Evolutionary conservation across 2,797 vertebrate species (phyloP).

Genomic region (Phalanger gymnotis): DNA sequence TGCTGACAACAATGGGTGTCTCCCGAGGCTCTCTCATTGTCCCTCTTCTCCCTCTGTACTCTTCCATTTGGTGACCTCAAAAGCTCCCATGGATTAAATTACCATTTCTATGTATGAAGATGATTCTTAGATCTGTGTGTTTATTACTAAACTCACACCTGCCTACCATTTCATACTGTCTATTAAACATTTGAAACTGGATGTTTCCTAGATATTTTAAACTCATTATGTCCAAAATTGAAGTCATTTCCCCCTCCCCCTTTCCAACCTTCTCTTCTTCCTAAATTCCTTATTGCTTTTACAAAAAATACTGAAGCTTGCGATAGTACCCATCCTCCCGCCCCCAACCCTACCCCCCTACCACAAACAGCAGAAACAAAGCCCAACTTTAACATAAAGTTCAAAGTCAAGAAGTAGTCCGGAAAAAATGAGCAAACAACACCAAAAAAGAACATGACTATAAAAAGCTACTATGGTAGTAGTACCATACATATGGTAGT

Average conservation of each 20-base stretch:
- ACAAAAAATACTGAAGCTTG: background rate
- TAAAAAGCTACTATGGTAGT: background rate
- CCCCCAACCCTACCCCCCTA: too few relatives aligned
- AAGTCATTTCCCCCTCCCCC: background rate
- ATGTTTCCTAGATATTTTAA: background rate
- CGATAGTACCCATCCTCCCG: background rate
- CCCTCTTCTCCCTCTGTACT: background rate
- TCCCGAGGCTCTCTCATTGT: background rate
- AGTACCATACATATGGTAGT: too few relatives aligned
- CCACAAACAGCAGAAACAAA: background rate
- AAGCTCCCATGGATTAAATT: background rate
- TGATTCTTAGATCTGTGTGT: background rate
- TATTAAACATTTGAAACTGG: background rate
- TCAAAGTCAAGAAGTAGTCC: background rate
- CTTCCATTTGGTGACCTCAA: background rate
- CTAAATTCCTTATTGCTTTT: background rate
- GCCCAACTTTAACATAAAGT: background rate
- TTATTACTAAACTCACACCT: background rate
- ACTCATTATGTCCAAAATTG: background rate
- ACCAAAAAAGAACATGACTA: background rate
- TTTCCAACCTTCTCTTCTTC: background rate
- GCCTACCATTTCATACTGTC: background rate
- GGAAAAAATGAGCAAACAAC: background rate
- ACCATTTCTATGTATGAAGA: background rate
- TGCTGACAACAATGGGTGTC: background rate